A percentile compares a stretch with the other conserved stretches of the same genome.
phyloP scores from a whole-genome alignment of 2,888 invertebrate species.

The Drosophila atroscutellata region DNA sequence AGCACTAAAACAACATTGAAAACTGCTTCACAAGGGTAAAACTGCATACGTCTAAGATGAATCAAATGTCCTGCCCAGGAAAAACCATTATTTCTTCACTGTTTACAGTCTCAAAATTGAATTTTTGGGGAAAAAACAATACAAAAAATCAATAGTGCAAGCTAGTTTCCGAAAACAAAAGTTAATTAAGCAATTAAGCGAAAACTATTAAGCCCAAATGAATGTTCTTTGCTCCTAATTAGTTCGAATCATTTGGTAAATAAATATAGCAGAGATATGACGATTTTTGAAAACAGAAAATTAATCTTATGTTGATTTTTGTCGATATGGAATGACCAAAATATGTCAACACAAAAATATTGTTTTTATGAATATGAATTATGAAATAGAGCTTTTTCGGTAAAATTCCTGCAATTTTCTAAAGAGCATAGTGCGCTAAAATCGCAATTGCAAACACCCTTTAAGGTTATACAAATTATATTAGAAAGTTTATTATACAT shows the following conservation, averaged over 20 bases:
- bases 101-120: too few species aligned
- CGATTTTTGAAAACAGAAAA: not conserved
- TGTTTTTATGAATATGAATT: not conserved
- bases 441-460: not conserved
- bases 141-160: not conserved
- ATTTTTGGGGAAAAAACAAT: not conserved
- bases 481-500: conserved; percentile 15
- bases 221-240: not conserved
- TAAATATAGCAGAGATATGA: not conserved
- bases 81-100: not conserved
- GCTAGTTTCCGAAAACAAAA: not conserved
- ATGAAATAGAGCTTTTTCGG: not conserved
- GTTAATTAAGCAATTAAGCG: not conserved
- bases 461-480: conserved; percentile 1
- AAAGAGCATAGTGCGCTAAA: not conserved
- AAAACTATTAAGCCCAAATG: not conserved
- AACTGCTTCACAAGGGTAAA: not conserved
- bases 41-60: not conserved
- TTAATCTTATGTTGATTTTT: too few species aligned
- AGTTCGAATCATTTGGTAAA: not conserved
- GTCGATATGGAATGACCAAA: not conserved
- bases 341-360: not conserved
- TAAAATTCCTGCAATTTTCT: too few species aligned
- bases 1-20: not conserved
- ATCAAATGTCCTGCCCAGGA: not conserved